These are phyloP conservation scores for Passer domesticus DNA, from an alignment of 2,113 vertebrate species.

Conservation along the genomic window DNA sequence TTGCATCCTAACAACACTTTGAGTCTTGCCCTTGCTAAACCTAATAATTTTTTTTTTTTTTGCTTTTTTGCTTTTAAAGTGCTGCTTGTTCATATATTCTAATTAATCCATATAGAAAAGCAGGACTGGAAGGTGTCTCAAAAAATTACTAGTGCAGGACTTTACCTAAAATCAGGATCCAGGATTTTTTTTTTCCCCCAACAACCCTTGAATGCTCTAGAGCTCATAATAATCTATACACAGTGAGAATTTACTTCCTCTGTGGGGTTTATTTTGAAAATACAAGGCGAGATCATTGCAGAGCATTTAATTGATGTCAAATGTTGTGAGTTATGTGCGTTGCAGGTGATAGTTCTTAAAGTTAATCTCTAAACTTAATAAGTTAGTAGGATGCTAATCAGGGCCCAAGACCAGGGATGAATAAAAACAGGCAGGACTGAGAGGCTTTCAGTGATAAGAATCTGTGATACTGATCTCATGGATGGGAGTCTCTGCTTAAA, in stretches of 20 bases:
- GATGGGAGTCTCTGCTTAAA: neutral
- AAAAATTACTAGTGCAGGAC: neutral
- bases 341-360: neutral
- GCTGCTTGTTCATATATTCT: neutral
- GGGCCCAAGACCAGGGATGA: neutral
- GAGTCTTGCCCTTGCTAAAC: neutral
- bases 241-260: neutral
- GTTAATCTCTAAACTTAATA: neutral
- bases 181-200: neutral
- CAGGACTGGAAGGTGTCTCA: neutral
- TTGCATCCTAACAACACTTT: neutral
- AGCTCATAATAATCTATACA: neutral
- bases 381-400: neutral
- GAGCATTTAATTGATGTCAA: neutral
- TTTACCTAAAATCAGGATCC: neutral
- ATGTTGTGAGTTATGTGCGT: neutral
- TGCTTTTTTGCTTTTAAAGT: neutral
- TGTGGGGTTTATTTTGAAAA: neutral
- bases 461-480: neutral
- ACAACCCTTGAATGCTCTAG: neutral
- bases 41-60: neutral
- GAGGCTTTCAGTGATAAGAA: neutral
- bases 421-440: neutral
- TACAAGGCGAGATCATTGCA: neutral
- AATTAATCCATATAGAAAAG: neutral